Base-by-base conservation (phyloP, 2,797 vertebrate species). In the Poecilia gillii region DNA sequence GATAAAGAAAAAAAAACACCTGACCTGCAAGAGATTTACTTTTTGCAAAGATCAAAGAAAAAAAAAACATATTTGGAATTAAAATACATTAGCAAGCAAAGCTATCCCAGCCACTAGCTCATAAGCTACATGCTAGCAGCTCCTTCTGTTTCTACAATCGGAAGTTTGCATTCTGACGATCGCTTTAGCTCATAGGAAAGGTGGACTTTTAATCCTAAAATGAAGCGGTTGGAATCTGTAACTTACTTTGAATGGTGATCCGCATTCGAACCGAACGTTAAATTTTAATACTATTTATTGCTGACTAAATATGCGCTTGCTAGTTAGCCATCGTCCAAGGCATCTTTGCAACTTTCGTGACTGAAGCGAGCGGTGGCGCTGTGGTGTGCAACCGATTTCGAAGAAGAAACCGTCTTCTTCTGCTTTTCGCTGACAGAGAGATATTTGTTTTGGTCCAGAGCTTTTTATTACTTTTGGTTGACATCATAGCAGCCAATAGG, bases 181-280 rank as follows among this genome's bases (percentile, higher is more conserved):
- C 25, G 6, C 23, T 57, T 4, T 36, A n/a, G 11, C 55, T 72
- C 25, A 72, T 0, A 43, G 28, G 51, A 41, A 49, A 23, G 9
- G 0, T 23, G 12, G 0, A 18, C 9, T 2, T 12, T 28, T 16
- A 2, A 25, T 16, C n/a, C 9, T 3, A 4, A 14, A 23, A 51
- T 49, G n/a, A 59, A 77, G 57, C 1, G 0, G 0, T 0, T 1
- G 0, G 0, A 0, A 0, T 14, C 4, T 36, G 74, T 2, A 41
- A 91, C 93, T 92, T 88, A 93, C 93, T 75, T 64, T 3, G 55
- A 72, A 51, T 66, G 25, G 0, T 14, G 73, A 18, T 46, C 33
- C 49, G 74, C 73, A 13, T 49, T 87, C 55, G 80, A 85, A 72
- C 81, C 78, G 81, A 80, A 55, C 16, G 5, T 47, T 62, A 16